Percentiles rank a stretch among this genome's conserved stretches.
Evolutionary conservation across 1,140 invertebrate genomes (phyloP).

Genomic region (Scaptodrosophila lebanonensis): DNA sequence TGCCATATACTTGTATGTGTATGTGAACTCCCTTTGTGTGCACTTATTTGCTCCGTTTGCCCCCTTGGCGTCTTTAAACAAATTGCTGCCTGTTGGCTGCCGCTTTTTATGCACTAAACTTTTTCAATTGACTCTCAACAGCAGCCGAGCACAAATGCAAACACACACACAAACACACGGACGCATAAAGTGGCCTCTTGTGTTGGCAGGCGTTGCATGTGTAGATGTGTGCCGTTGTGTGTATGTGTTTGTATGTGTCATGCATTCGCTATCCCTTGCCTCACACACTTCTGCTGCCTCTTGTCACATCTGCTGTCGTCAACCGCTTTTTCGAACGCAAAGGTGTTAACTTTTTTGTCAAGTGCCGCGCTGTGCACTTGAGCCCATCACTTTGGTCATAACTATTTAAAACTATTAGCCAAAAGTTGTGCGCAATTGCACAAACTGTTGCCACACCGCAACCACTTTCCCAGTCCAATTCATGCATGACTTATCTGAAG

Average conservation of each 20-base stretch:
- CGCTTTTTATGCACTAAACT: slow-evolving; percentile 38
- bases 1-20: slow-evolving; percentile 2
- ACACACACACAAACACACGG: slow-evolving; percentile 11
- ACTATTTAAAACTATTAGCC: slow-evolving; percentile 21
- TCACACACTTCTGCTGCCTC: too few relatives aligned
- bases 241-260: slow-evolving; percentile 7
- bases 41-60: slow-evolving; percentile 2
- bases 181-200: slow-evolving; percentile 51
- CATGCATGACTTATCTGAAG: too few relatives aligned
- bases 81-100: slow-evolving; percentile 51
- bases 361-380: slow-evolving; percentile 22
- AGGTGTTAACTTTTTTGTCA: slow-evolving; percentile 48
- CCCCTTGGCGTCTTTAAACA: slow-evolving; percentile 54
- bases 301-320: too few relatives aligned
- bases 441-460: not conserved
- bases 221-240: not conserved
- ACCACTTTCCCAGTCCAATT: not conserved
- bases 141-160: slow-evolving; percentile 45
- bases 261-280: too few relatives aligned
- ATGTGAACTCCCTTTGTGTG: slow-evolving; percentile 12
- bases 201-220: slow-evolving; percentile 22
- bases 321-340: not conserved
- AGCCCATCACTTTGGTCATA: not conserved
- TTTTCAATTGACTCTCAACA: slow-evolving; percentile 72
- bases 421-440: slow-evolving; percentile 2